Evolutionary conservation across 2,888 invertebrate species (phyloP), one percentile per base, ranked within the genome.

Genomic region (Drosophila differens): DNA sequence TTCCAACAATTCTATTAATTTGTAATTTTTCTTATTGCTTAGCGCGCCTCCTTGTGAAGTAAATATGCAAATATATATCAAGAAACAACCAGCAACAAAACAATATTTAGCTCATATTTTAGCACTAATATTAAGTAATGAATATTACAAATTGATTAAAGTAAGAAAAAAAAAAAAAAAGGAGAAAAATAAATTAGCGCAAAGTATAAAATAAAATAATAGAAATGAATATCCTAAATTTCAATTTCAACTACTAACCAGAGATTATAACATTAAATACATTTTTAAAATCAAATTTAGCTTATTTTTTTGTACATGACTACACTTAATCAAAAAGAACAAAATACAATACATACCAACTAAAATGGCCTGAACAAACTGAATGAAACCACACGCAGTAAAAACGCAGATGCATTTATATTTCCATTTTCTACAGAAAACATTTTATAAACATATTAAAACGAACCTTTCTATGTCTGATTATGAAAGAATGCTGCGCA

Each of bases 401-500:
- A 78, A 59, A 70, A 76, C 70, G 72, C 89, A 80, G 79, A 89
- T 82, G 90, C 87, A 91, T 91, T 90, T 89, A 89, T 89, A 90
- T 90, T 90, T 83, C 81, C 86, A 90, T 72, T 83, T 78, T 83
- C 74, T 71, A 61, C 79, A 64, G 41, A 63, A 39, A 67, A 70
- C 33, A 74, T 77, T 77, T 77, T 81, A 81, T 78, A 78, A 81
- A 69, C 75, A 53, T 79, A 64, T 79, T 77, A 19, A 64, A 64
- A 65, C 37, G 30, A 70, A 79, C 66, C 65, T 84, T 76, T 78
- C 70, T 72, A 62, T 62, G 69, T 83, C 81, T 57, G 59, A 76
- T 37, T 47, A 57, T 54, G 28, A 70, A 67, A 53, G 67, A 77
- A 78, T 73, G 84, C 89, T 86, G 89, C 86, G 86, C 86, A 90